Base-by-base conservation (phyloP, 2,797 vertebrate species). In the Sebastes minor region DNA sequence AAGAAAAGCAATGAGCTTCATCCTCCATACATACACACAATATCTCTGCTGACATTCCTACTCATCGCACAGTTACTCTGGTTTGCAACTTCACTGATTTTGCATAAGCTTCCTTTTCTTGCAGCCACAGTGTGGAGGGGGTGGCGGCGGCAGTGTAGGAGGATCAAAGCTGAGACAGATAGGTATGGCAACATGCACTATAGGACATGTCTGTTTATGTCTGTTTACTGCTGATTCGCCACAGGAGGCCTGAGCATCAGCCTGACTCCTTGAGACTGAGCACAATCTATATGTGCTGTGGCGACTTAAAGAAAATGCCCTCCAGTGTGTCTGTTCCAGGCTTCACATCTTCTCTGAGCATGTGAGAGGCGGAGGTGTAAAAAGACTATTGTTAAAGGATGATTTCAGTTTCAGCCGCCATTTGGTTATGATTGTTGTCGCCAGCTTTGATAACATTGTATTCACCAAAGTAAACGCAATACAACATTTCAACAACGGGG, bases 1-100 rank as follows among this genome's bases (percentile, higher is more conserved):
- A 84, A 78, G 66, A 46, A 62, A 82, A 60, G 22, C 56, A 65
- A 71, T 18, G 64, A 63, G 63, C 80, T 84, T 78, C 42, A 56
- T 81, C 78, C 70, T 82, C 68, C 71, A 38, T 66, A 86, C n/a
- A 46, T 75, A 35, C 64, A 53, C 49, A 8, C 62, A 30, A 12
- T 22, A 82, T 91, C 78, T 83, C 82, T 78, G 78, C 86, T 88
- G 83, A 95, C 95, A 94, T 96, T 96, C 95, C 95, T 88, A 71
- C 87, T 92, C 90, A 82, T 90, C 82, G 78, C 75, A 30, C 92
- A 86, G 20, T 11, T 69, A 35, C 91, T 93, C 81, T 89, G 62
- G 70, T 91, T 91, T 78, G 78, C 85, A 84, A 85, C 91, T 92
- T 91, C 78, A 93, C 86, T 22, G 49, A 23, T 92, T 87, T 81